A percentile compares a stretch with the other conserved stretches of the same genome.
These are phyloP conservation scores for Coelopa frigida DNA, from an alignment of 1,140 invertebrate species.

Conservation along the genomic window DNA sequence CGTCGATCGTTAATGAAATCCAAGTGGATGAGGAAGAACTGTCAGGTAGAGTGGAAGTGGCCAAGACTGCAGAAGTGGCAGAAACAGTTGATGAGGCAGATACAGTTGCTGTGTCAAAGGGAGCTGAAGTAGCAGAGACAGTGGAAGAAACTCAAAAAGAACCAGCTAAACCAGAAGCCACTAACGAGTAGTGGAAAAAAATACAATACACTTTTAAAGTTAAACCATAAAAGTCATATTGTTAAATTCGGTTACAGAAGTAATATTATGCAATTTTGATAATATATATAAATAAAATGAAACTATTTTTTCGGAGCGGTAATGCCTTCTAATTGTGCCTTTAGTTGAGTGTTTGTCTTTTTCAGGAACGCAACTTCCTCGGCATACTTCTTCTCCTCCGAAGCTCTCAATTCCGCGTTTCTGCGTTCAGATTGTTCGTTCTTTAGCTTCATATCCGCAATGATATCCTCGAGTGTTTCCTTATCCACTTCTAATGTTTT, in stretches of 20 bases:
- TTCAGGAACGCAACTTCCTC: constrained; percentile 88
- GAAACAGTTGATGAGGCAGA: not conserved
- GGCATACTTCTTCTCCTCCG: constrained; percentile 83
- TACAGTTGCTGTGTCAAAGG: not conserved
- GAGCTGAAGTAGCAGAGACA: not conserved
- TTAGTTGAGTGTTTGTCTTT: constrained; percentile 88
- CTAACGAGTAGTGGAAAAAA: too few relatives aligned
- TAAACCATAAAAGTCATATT: constrained; percentile 10
- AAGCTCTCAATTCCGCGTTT: constrained; percentile 72
- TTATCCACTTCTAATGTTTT: constrained; percentile 61
- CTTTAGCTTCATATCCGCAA: constrained; percentile 74
- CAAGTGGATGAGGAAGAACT: constrained; percentile 24
- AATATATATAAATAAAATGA: too few relatives aligned
- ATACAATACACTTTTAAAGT: too few relatives aligned
- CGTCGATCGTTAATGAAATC: constrained; percentile 46
- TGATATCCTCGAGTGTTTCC: constrained; percentile 64
- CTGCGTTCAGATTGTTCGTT: constrained; percentile 78
- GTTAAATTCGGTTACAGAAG: constrained; percentile 9
- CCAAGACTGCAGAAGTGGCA: not conserved
- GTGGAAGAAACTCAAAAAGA: not conserved
- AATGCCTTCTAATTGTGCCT: constrained; percentile 86
- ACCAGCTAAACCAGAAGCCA: not conserved
- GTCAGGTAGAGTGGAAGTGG: not conserved
- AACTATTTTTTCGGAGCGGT: constrained; percentile 82
- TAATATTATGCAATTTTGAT: not conserved